A percentile compares a stretch with the other conserved stretches of the same genome.
phyloP scores from a whole-genome alignment of 2,797 vertebrate species.

The Sebastolobus altivelis region DNA sequence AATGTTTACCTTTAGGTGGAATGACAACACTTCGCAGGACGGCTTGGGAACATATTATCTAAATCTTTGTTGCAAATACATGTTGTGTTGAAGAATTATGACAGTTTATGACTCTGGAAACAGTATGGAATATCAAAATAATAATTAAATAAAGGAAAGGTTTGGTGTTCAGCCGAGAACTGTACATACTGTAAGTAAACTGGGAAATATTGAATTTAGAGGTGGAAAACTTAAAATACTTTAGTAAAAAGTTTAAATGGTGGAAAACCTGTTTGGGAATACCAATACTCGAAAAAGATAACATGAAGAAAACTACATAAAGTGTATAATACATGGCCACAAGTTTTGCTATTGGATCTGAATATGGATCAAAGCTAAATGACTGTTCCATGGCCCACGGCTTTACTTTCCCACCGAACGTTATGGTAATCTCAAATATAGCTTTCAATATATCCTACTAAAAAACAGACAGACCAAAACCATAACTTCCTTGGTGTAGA shows the following conservation, averaged over 20 bases:
- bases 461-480: not conserved
- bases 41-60: not conserved
- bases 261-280: not conserved
- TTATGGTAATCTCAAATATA: not conserved
- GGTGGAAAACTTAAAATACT: not conserved
- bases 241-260: not conserved
- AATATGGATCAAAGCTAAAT: not conserved
- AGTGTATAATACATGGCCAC: not conserved
- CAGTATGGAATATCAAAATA: not conserved
- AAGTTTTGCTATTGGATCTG: not conserved
- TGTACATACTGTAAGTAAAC: not conserved
- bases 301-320: not conserved
- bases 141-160: not conserved
- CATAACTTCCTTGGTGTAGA: not conserved
- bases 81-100: fast-evolving
- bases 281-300: not conserved
- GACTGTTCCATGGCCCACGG: not conserved
- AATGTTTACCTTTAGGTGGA: not conserved
- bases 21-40: not conserved
- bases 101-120: no score
- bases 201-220: no score
- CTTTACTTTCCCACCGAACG: not conserved
- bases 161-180: not conserved
- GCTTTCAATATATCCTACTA: not conserved
- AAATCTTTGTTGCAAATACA: not conserved